Conservation (phyloP, 2,797 vertebrate genomes). For the Ambastaia sidthimunki region DNA sequence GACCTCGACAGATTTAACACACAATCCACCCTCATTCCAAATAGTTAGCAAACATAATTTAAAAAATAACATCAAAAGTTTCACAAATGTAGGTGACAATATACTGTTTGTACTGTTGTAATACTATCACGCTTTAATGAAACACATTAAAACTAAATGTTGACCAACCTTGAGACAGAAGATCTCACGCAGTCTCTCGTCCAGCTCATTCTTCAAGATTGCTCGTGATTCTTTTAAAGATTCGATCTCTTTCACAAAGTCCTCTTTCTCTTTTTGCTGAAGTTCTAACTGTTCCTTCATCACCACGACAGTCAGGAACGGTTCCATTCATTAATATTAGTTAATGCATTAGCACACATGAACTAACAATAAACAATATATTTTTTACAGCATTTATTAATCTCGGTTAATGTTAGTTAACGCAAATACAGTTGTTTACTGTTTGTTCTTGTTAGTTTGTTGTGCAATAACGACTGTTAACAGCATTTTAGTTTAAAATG, state of each 20-base stretch:
- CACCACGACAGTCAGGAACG: conserved; percentile 36
- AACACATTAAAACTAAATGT: neutral
- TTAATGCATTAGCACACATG: no score
- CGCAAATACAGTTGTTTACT: no score
- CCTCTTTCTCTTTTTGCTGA: conserved; percentile 72
- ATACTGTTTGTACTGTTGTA: neutral
- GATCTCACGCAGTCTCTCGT: conserved; percentile 59
- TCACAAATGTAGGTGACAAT: neutral
- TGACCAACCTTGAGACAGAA: conserved; percentile 65
- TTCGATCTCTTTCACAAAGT: conserved; percentile 64
- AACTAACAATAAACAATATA: no score
- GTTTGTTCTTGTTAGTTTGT: no score
- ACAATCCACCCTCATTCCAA: neutral
- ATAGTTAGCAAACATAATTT: neutral
- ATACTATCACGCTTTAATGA: neutral
- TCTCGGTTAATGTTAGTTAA: no score
- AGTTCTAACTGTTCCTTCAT: conserved; percentile 84
- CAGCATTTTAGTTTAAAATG: no score
- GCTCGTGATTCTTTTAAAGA: conserved; percentile 58
- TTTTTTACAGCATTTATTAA: no score
- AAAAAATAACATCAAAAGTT: neutral
- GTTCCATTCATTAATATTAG: no score
- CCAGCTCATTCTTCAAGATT: conserved; percentile 62
- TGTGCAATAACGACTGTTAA: no score
- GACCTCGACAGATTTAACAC: neutral